These are phyloP conservation scores for Lordiphosa mommai DNA, from an alignment of 1,140 invertebrate species.

Conservation along the genomic window DNA sequence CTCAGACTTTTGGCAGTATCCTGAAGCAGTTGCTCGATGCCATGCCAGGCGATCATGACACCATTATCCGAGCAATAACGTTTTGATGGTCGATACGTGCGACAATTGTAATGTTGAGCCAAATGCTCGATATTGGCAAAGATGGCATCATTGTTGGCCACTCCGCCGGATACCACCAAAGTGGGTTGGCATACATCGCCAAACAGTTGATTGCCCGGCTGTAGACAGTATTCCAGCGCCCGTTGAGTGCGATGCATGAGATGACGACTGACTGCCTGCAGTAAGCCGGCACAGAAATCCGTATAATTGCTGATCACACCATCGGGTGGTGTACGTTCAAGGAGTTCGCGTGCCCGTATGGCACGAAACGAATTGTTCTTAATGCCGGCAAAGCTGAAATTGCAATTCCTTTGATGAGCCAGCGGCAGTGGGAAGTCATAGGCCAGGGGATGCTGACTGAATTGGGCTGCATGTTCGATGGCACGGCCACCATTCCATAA, in stretches of 20 bases:
- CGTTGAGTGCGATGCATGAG: slow-evolving; percentile 90
- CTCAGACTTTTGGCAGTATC: slow-evolving; percentile 79
- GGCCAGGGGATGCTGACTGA: slow-evolving; percentile 83
- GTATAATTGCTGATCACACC: slow-evolving; percentile 88
- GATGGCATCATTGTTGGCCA: slow-evolving; percentile 95
- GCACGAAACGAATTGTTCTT: slow-evolving; percentile 81
- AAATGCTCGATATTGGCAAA: slow-evolving; percentile 85
- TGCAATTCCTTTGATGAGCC: slow-evolving; percentile 85
- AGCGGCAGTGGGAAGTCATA: slow-evolving; percentile 86
- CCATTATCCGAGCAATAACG: slow-evolving; percentile 98
- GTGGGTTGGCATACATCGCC: slow-evolving; percentile 79
- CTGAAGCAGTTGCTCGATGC: slow-evolving; percentile 87
- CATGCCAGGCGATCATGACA: slow-evolving; percentile 99
- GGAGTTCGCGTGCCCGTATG: slow-evolving; percentile 83
- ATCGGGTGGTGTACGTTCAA: slow-evolving; percentile 82
- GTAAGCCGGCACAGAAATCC: slow-evolving; percentile 93
- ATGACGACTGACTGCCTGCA: slow-evolving; percentile 88
- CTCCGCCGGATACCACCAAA: slow-evolving; percentile 95
- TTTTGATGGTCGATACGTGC: slow-evolving; percentile 88
- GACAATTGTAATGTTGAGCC: slow-evolving; percentile 84
- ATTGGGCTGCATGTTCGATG: slow-evolving; percentile 89
- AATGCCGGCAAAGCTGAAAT: slow-evolving; percentile 92
- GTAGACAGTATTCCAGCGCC: slow-evolving; percentile 88
- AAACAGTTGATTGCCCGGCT: slow-evolving; percentile 81
- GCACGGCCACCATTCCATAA: slow-evolving; percentile 90